Percentiles rank a stretch among this genome's conserved stretches.
Conservation (phyloP, 2,888 invertebrate genomes). For the Gymnosoma rotundatum region DNA sequence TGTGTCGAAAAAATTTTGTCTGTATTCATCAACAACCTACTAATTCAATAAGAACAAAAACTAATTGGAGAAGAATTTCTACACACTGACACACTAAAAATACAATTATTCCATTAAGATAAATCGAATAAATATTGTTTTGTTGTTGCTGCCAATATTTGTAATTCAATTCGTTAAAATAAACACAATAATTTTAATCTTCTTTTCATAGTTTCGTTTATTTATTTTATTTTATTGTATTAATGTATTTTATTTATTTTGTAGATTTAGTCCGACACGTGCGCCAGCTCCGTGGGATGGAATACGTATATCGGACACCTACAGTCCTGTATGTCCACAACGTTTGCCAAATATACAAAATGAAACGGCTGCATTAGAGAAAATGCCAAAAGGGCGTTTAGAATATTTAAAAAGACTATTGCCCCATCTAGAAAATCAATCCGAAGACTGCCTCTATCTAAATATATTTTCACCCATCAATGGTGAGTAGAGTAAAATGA, state of each 20-base stretch:
- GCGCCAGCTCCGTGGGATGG: conserved; percentile 96
- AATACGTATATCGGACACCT: conserved; percentile 89
- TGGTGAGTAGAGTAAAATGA: conserved; percentile 85
- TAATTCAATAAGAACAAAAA: no score
- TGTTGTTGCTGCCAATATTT: neutral
- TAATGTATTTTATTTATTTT: conserved; percentile 49
- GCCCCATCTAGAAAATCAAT: conserved; percentile 94
- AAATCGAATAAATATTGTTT: neutral
- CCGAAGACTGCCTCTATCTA: conserved; percentile 98
- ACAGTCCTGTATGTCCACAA: conserved; percentile 96
- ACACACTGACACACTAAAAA: no score
- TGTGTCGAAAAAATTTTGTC: no score
- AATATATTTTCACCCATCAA: conserved; percentile 97
- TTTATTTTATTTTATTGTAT: conserved; percentile 3
- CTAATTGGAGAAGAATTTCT: no score
- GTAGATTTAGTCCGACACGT: conserved; percentile 94
- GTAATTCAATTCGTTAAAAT: neutral
- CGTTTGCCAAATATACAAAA: conserved; percentile 92
- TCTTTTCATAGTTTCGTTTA: neutral
- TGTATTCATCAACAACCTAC: no score
- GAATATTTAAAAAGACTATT: conserved; percentile 93
- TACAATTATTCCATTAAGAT: no score
- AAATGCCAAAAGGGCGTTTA: conserved; percentile 95
- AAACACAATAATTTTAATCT: neutral
- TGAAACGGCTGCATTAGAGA: conserved; percentile 91